Conservation (phyloP, 2,797 vertebrate genomes). For the Leptatherina wallacei region DNA sequence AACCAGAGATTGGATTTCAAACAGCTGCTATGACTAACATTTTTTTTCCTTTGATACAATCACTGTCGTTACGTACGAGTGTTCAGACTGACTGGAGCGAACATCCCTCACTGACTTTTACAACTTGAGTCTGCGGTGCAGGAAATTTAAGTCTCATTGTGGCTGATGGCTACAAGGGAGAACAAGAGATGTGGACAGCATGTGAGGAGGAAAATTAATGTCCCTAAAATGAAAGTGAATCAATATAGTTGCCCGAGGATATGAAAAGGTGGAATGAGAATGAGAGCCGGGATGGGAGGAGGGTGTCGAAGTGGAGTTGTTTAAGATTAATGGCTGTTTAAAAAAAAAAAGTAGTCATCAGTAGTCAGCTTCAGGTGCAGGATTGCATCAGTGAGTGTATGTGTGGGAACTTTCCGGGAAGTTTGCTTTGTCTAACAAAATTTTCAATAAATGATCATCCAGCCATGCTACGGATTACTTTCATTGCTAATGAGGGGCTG, state of each 20-base stretch:
- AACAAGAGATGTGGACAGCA: constrained; percentile 41
- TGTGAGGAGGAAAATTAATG: constrained; percentile 60
- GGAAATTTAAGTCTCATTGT: constrained; percentile 24
- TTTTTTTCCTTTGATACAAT: constrained; percentile 5
- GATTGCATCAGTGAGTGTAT: not conserved
- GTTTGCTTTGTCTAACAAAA: constrained; percentile 27
- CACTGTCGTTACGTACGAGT: constrained; percentile 1
- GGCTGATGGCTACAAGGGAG: constrained; percentile 27
- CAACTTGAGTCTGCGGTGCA: constrained; percentile 6
- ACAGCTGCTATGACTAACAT: not conserved
- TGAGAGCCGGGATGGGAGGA: constrained; percentile 25
- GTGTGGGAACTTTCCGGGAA: constrained; percentile 19
- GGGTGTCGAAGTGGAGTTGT: constrained; percentile 39
- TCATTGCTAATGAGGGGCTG: constrained; percentile 43
- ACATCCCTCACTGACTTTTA: constrained; percentile 9
- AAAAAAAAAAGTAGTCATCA: constrained; percentile 62
- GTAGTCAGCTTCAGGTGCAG: constrained; percentile 54
- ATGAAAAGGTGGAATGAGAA: constrained; percentile 65
- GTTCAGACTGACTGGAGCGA: not conserved
- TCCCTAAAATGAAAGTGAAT: constrained; percentile 64
- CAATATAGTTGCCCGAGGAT: constrained; percentile 63
- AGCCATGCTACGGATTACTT: constrained; percentile 38
- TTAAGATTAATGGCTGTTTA: constrained; percentile 69
- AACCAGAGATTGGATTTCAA: not conserved
- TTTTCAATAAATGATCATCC: constrained; percentile 36